Evolutionary conservation across 2,888 invertebrate species (phyloP), one percentile per base, ranked within the genome.

Genomic region (Miltochrista miniata): DNA sequence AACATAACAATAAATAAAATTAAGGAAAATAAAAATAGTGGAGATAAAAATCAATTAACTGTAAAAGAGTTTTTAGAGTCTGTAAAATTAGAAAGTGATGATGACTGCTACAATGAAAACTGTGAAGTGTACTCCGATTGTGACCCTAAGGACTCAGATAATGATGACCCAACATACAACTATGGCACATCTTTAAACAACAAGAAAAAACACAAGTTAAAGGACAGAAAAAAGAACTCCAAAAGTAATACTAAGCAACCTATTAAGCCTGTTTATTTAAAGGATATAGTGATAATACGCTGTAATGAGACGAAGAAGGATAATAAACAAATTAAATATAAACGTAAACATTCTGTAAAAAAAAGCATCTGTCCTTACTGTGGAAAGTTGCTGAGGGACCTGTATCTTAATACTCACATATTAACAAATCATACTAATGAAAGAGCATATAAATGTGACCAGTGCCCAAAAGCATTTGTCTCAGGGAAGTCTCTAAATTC

Each of bases 311-410:
- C 12, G 24, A 47, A 36, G 48, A 35, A 13, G 34, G 11, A n/a
- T 24, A 37, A 29, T 24, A 18, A 10, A 18, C 39, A 31, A 2
- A 8, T 9, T 4, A 2, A 11, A 35, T 34, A 12, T 47, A 42
- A 37, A 12, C 34, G 47, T 40, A 44, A 30, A 1, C n/a, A 43
- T 12, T 7, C 29, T 18, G 51, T 46, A 38, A 57, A 54, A 48
- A 50, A 7, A 14, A 48, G 64, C 37, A 69, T 87, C 47, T 87
- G 87, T 51, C 78, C 82, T 11, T 68, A 77, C 44, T 87, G 87
- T 70, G 87, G 87, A 2, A 82, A 76, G 65, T 48, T 80, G 53
- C 61, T 64, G 2, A 58, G 33, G 41, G 54, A 59, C 3, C 64
- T 43, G 34, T 15, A 54, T 12, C 31, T 85, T n/a, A 70, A 72